Base-by-base conservation (phyloP, 1,140 invertebrate species). In the Bicyclus anynana region DNA sequence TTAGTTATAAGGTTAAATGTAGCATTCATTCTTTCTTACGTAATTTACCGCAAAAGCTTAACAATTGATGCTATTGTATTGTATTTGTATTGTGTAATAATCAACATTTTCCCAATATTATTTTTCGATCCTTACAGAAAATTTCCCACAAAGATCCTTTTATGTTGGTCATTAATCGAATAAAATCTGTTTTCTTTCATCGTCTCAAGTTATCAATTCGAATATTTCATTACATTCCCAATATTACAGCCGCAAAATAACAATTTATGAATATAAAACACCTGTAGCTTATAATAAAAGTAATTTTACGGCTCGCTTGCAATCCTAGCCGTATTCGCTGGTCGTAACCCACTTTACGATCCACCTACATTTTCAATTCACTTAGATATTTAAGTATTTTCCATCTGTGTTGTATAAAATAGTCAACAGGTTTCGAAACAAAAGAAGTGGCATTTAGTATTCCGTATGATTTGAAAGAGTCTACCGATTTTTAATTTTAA, bases 231-330 rank as follows among this genome's bases (percentile, higher is more conserved):
- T 47, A 17, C 44, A 17, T 27, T 56, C 35, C 18, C 21, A 13
- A 26, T 52, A 52, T 52, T 40, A 16, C 20, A 10, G 29, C 29
- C 17, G 46, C 35, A 16, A 29, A 56, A 50, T 56, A 56, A 51
- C 29, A 47, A 44, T 51, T 51, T 46, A 51, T 48, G 27, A 46
- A 58, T 52, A 27, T 57, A 57, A 58, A 46, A 18, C 38, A 52
- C 47, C 48, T 58, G 55, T 51, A 58, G 48, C 55, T 44, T 26
- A 35, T 51, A 58, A 51, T 58, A 58, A 58, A 33, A 50, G 46
- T 58, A 42, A 58, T 53, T 59, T 59, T 53, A 59, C 57, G 7
- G 44, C 5, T 51, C 5, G 44, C 13, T 49, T 48, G 40, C 27
- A 46, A 52, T 37, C 17, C 37, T 26, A 29, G 16, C 23, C 42